Conservation (phyloP, 2,888 invertebrate genomes). For the Carcina quercana region DNA sequence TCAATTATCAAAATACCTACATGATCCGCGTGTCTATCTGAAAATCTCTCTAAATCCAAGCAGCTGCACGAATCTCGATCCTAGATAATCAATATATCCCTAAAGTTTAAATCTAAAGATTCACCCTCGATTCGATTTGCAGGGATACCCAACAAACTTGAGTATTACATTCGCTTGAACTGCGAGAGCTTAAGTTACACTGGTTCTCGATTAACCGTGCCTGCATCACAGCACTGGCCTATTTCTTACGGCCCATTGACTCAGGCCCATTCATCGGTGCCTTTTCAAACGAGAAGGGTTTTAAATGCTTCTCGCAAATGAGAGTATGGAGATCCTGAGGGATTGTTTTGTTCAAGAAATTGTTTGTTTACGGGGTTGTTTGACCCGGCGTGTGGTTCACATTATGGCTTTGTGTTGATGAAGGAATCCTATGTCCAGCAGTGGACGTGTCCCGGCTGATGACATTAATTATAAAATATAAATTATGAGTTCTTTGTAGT, state of each 20-base stretch:
- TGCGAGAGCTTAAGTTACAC: slow-evolving; percentile 34
- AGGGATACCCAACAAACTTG: not conserved
- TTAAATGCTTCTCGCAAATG: slow-evolving; percentile 57
- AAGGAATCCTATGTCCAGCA: too few species aligned
- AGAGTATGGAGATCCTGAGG: slow-evolving; percentile 47
- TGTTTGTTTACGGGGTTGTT: too few species aligned
- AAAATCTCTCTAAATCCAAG: not conserved
- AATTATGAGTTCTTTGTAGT: too few species aligned
- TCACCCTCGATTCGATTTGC: not conserved
- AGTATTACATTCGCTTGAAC: not conserved
- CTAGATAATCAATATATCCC: not conserved
- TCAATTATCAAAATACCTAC: not conserved
- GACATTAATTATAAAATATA: too few species aligned
- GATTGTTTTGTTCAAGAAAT: too few species aligned
- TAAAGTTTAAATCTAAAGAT: not conserved
- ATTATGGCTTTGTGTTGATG: too few species aligned
- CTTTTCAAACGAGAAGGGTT: slow-evolving; percentile 61
- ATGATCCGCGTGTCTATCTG: not conserved
- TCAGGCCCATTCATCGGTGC: slow-evolving; percentile 61
- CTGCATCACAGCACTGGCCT: slow-evolving; percentile 57
- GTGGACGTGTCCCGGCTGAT: too few species aligned
- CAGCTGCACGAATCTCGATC: not conserved
- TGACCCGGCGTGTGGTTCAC: not conserved
- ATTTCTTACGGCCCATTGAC: slow-evolving; percentile 72
- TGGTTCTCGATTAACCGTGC: slow-evolving; percentile 45